Conservation (phyloP, 1,140 invertebrate species). For the Ceratina calcarata region DNA sequence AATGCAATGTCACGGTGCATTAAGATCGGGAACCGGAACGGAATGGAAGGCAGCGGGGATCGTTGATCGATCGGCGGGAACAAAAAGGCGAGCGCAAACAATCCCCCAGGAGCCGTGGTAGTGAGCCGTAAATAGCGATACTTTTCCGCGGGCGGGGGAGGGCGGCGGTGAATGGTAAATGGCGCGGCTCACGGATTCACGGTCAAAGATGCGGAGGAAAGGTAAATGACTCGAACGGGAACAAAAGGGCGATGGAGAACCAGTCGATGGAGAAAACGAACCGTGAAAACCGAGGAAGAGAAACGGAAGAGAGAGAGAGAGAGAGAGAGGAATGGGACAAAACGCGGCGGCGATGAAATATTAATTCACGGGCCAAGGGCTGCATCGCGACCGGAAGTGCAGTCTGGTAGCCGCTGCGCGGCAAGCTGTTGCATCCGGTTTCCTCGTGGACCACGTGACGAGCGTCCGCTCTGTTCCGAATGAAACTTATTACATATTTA, state of each 20-base stretch:
- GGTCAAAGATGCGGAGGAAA: constrained; percentile 34
- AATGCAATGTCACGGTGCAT: constrained; percentile 14
- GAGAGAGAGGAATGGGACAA: constrained; percentile 48
- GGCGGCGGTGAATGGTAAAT: constrained; percentile 13
- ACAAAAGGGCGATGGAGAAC: constrained; percentile 15
- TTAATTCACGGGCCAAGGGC: constrained; percentile 72
- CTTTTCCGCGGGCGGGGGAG: neutral
- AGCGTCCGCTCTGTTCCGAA: constrained; percentile 35
- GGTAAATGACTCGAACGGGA: constrained; percentile 39
- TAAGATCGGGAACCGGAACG: neutral
- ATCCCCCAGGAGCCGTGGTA: neutral
- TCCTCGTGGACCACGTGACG: constrained; percentile 56
- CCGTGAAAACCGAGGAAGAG: neutral
- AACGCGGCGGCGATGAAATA: constrained; percentile 72
- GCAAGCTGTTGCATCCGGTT: constrained; percentile 79
- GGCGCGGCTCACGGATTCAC: constrained; percentile 36
- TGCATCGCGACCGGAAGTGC: constrained; percentile 72
- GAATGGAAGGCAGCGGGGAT: neutral
- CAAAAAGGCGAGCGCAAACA: constrained; percentile 19
- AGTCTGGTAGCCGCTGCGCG: constrained; percentile 57
- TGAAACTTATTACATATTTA: constrained; percentile 54
- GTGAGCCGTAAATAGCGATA: constrained; percentile 34
- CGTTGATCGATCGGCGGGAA: constrained; percentile 20
- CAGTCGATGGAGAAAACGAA: constrained; percentile 43
- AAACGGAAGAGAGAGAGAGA: neutral